Percentiles rank a stretch among this genome's conserved stretches.
These are phyloP conservation scores for Sternotherus odoratus DNA, from an alignment of 2,797 vertebrate species.

Conservation along the genomic window DNA sequence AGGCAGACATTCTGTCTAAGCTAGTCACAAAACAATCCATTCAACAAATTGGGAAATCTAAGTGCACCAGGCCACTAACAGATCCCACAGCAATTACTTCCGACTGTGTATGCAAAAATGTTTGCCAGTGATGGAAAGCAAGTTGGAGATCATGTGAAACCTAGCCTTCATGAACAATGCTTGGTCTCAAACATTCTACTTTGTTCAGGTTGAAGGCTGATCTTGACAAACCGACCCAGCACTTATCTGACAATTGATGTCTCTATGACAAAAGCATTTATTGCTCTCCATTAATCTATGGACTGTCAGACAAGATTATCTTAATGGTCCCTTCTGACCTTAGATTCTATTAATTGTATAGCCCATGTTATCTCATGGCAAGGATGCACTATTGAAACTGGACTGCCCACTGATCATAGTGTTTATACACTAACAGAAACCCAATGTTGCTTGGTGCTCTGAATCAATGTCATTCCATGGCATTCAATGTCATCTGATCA, in stretches of 20 bases:
- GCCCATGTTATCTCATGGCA: background rate
- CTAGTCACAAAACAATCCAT: slow-evolving; percentile 66
- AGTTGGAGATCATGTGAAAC: slow-evolving; percentile 18
- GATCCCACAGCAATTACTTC: slow-evolving; percentile 62
- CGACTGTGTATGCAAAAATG: slow-evolving; percentile 11
- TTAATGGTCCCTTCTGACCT: background rate
- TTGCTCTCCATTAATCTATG: background rate
- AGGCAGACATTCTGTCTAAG: slow-evolving; percentile 62
- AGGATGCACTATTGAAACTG: background rate
- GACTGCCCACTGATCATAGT: background rate
- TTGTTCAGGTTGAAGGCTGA: slow-evolving; percentile 1
- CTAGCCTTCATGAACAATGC: background rate
- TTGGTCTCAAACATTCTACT: background rate
- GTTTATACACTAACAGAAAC: background rate
- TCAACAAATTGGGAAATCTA: slow-evolving; percentile 65
- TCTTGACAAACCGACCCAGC: background rate
- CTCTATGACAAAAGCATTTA: background rate
- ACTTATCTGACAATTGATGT: background rate
- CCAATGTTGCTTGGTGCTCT: background rate
- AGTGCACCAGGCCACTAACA: slow-evolving; percentile 52
- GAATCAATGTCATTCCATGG: no score
- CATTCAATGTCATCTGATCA: no score
- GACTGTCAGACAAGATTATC: background rate
- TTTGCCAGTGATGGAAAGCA: slow-evolving; percentile 56
- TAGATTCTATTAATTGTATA: background rate